Percentiles rank a stretch among this genome's conserved stretches.
Conservation (phyloP, 2,797 vertebrate genomes). For the Myiothlypis coronata region DNA sequence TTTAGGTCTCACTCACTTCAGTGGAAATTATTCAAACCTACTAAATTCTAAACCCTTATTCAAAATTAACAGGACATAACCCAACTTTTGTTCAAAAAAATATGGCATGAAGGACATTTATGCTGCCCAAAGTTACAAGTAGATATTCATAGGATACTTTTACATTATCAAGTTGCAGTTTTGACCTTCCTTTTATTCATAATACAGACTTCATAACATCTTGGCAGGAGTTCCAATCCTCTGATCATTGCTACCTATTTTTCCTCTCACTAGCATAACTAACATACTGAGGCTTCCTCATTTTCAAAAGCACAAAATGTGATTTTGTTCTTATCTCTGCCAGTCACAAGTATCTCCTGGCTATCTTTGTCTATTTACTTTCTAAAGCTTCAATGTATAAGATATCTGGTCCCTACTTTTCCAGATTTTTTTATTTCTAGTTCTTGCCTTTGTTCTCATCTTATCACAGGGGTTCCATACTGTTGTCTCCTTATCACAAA, state of each 20-base stretch:
- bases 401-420: background rate
- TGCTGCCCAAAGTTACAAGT: background rate
- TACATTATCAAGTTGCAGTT: background rate
- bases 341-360: background rate
- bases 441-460: background rate
- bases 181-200: background rate
- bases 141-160: background rate
- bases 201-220: background rate
- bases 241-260: background rate
- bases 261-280: background rate
- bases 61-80: background rate
- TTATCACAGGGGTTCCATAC: too few species aligned
- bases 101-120: rapidly evolving
- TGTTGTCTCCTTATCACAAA: too few species aligned
- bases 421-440: background rate
- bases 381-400: background rate
- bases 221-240: background rate
- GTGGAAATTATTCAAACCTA: background rate
- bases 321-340: background rate
- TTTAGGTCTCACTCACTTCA: background rate
- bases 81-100: background rate
- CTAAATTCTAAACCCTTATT: background rate
- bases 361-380: background rate
- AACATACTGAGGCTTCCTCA: background rate
- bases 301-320: background rate